These are phyloP conservation scores for Sus cebifrons DNA, from an alignment of 2,797 vertebrate species.

Conservation along the genomic window DNA sequence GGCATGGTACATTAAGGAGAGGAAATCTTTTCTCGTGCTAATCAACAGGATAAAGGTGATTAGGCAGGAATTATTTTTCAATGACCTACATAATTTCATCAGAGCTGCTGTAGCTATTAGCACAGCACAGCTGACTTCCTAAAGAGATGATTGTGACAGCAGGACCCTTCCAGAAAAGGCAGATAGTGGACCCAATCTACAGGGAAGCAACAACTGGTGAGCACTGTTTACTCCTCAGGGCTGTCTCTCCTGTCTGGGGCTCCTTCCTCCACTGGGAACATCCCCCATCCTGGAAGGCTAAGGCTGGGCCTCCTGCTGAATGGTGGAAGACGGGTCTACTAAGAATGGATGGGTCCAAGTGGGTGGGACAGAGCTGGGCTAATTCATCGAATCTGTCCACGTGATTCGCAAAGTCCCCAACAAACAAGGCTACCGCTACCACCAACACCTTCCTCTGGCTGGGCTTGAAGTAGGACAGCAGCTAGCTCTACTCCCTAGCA, in stretches of 20 bases:
- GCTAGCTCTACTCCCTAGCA: not conserved
- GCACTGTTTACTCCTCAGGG: not conserved
- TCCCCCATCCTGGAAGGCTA: not conserved
- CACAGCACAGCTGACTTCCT: constrained; percentile 75
- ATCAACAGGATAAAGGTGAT: constrained; percentile 87
- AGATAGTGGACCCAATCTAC: not conserved
- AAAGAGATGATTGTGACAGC: constrained; percentile 71
- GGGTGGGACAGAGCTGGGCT: not conserved
- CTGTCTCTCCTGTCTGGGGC: not conserved
- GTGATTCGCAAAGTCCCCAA: constrained; percentile 41
- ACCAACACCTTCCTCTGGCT: constrained; percentile 23
- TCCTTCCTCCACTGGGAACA: not conserved
- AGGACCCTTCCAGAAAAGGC: constrained; percentile 51
- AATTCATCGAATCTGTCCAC: constrained; percentile 25
- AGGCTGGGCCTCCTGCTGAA: not conserved
- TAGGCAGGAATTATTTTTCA: constrained; percentile 89
- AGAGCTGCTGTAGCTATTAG: constrained; percentile 67
- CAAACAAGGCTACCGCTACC: not conserved
- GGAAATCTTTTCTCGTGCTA: constrained; percentile 77
- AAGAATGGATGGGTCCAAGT: not conserved
- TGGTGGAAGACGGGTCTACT: not conserved
- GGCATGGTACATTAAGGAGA: constrained; percentile 68
- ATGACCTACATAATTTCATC: constrained; percentile 90
- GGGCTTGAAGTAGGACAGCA: constrained; percentile 31
- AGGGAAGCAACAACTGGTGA: constrained; percentile 12